Base-by-base conservation (phyloP, 2,113 vertebrate species). In the Polypterus senegalus region DNA sequence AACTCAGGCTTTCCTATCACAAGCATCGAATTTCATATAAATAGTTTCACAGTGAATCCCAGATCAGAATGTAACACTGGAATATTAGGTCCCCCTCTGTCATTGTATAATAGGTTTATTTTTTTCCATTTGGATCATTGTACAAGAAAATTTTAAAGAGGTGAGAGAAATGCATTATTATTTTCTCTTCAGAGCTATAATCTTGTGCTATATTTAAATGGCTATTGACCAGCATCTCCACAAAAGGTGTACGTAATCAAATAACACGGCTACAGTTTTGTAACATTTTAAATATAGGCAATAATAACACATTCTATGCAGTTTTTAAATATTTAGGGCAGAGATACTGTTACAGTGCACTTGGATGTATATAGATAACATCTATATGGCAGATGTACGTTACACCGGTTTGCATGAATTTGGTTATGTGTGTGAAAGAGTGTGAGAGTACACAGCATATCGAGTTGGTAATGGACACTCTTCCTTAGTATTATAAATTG, bases 291-390 rank as follows among this genome's bases (percentile, higher is more conserved):
- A 71, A 71, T 75, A 80, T 88, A 88, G 93, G 93, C 93, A 97
- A 94, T 98, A 92, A 95, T 90, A 85, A 92, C 81, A 84, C 83
- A 86, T 91, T 91, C 93, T 97, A 98, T 98, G 94, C 94, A 97
- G 92, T 83, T 88, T 80, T 85, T 69, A 87, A 82, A 83, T 87
- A 78, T 87, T 82, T 79, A 69, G 81, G 79, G 86, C 87, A 86
- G 87, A 86, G 83, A 84, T 85, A 89, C 89, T 97, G 92, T 93
- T 92, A 87, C 78, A 86, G 79, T 91, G 86, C 87, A 88, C 88
- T 86, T 84, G 86, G 85, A 89, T 96, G 94, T 97, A 94, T 71
- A 93, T 92, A 94, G 75, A 85, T 88, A 88, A 88, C 81, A 84
- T 91, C 81, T 92, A 90, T 80, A 81, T 94, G 27, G 27, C 27